Evolutionary conservation across 1,140 invertebrate species (phyloP).

Genomic region (Anoplophora glabripennis): DNA sequence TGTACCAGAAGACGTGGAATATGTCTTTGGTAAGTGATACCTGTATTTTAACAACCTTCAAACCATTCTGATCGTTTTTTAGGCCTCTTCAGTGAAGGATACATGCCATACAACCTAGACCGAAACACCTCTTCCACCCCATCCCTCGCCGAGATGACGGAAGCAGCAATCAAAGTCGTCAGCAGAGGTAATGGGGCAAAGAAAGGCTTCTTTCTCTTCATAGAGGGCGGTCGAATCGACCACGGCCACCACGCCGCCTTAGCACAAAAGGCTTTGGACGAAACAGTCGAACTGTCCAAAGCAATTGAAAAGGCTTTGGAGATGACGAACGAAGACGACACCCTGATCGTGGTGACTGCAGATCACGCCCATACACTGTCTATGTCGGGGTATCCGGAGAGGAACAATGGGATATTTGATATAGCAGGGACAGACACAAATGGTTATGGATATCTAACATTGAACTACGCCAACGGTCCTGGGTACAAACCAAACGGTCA

Average conservation of each 20-base stretch:
- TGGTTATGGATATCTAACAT: slow-evolving; percentile 64
- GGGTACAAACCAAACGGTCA: slow-evolving; percentile 50
- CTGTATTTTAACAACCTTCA: neutral
- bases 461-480: slow-evolving; percentile 75
- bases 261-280: slow-evolving; percentile 64
- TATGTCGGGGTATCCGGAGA: slow-evolving; percentile 61
- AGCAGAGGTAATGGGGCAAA: slow-evolving; percentile 54
- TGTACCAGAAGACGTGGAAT: slow-evolving; percentile 51
- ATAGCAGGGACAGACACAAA: slow-evolving; percentile 45
- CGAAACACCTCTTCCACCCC: slow-evolving; percentile 58
- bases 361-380: slow-evolving; percentile 68
- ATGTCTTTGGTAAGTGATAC: slow-evolving; percentile 49
- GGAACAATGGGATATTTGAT: slow-evolving; percentile 68
- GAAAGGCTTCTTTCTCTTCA: slow-evolving; percentile 69
- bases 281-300: slow-evolving; percentile 67
- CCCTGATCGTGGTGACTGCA: slow-evolving; percentile 64
- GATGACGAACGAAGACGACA: slow-evolving; percentile 53
- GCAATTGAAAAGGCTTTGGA: slow-evolving; percentile 60
- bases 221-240: slow-evolving; percentile 73
- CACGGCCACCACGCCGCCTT: slow-evolving; percentile 67
- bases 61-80: slow-evolving; percentile 49
- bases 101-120: slow-evolving; percentile 58
- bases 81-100: slow-evolving; percentile 56
- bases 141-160: slow-evolving; percentile 75
- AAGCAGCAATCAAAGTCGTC: slow-evolving; percentile 73